phyloP scores from a whole-genome alignment of 2,113 vertebrate genomes.

The Ptilorrhoa leucosticta region DNA sequence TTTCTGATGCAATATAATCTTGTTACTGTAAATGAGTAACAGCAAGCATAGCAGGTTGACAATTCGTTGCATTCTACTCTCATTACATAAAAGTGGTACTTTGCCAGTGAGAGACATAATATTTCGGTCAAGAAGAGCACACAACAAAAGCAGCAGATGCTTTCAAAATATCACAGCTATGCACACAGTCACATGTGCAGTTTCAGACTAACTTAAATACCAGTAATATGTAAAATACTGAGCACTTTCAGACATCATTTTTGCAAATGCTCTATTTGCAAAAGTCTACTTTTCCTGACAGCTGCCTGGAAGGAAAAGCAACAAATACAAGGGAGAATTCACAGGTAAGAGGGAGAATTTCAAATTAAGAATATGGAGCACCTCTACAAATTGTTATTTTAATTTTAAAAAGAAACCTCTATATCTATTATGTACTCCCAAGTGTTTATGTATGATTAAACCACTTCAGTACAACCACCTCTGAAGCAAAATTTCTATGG shows the following conservation, averaged over 20 bases:
- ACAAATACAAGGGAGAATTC: not conserved
- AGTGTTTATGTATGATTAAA: not conserved
- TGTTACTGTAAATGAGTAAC: not conserved
- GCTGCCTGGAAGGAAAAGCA: not conserved
- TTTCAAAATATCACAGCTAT: not conserved
- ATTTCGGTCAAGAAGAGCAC: not conserved
- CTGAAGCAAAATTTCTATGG: not conserved
- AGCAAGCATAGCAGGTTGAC: not conserved
- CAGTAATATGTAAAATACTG: not conserved
- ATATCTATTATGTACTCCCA: not conserved
- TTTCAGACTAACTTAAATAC: not conserved
- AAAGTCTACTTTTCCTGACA: not conserved
- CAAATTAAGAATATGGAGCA: not conserved
- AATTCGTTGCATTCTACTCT: not conserved
- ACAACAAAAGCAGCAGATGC: not conserved
- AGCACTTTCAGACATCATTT: not conserved
- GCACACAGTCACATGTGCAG: not conserved
- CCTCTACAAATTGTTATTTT: not conserved
- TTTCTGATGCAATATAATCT: not conserved
- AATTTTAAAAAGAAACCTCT: not conserved
- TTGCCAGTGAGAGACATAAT: not conserved
- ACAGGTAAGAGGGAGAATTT: not conserved
- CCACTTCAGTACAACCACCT: not conserved
- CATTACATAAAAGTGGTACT: not conserved
- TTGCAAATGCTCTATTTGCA: not conserved